These are phyloP conservation scores for Stictonetta naevosa DNA, from an alignment of 2,113 vertebrate genomes.

Conservation along the genomic window DNA sequence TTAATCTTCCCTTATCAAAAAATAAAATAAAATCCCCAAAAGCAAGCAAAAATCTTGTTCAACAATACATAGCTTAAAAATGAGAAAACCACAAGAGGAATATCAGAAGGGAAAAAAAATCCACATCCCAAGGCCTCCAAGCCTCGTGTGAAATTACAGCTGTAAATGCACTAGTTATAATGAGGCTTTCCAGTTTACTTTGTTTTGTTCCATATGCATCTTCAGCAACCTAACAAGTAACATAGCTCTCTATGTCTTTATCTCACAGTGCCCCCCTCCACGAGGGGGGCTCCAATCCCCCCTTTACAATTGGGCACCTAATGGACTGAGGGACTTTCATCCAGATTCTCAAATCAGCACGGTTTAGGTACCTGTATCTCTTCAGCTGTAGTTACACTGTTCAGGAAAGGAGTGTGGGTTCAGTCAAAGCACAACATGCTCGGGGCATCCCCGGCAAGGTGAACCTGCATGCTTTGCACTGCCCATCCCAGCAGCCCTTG, in stretches of 20 bases:
- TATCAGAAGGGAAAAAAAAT: background rate
- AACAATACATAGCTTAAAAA: background rate
- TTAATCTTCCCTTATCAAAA: background rate
- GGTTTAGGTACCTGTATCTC: background rate
- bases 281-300: background rate
- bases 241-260: background rate
- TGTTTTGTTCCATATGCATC: background rate
- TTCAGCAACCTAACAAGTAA: background rate
- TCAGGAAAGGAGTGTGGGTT: background rate
- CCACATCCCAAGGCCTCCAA: background rate
- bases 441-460: background rate
- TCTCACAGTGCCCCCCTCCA: background rate
- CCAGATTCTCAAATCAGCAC: background rate
- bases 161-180: background rate
- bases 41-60: background rate
- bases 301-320: background rate
- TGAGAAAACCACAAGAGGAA: background rate
- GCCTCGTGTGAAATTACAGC: background rate
- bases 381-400: background rate
- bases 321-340: rapidly evolving
- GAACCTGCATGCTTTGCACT: background rate
- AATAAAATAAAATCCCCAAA: background rate
- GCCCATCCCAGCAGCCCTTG: rapidly evolving
- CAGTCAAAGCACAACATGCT: background rate
- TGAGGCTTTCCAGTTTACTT: background rate